Evolutionary conservation across 2,888 invertebrate species (phyloP), one percentile per base, ranked within the genome.

Genomic region (Lochmaea crataegi): DNA sequence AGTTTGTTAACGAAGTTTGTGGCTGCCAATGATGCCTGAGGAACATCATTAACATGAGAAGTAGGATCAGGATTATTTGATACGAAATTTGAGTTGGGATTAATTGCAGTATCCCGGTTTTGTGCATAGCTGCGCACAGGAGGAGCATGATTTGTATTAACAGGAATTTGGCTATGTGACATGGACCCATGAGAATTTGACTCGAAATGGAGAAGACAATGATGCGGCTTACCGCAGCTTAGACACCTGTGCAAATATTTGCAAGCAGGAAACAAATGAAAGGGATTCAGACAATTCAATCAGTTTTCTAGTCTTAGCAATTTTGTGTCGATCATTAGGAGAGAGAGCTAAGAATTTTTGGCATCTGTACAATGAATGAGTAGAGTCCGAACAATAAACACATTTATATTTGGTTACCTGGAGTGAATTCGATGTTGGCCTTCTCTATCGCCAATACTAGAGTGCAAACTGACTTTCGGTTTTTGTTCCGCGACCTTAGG

Each of bases 1-100:
- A 63, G 74, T n/a, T 61, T 38, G 22, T 61, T 61, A 16, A 22
- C 22, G 41, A 2, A 9, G 61, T 5, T 38, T 41, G 42, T 63
- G 32, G 61, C 61, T 16, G 61, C 7, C 42, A 63, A 32, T 16
- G 42, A 16, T 11, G 42, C 14, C 5, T 48, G 61, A 1, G 38
- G 61, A 18, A 58, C 1, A 58, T 58, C 26, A 58, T 58, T 58
- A 22, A 58, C 58, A 58, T 60, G 26, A 6, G 60, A 5, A 12
- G 38, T 60, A 1, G 32, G 12, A 32, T 32, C 26, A 60, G 60
- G 14, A 1, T 60, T n/a, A 60, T n/a, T 60, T 32, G 14, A 1
- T 60, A 12, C 7, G 61, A 2, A 16, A 42, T 63, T 38, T n/a
- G 14, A 11, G 14, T 11, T 12, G n/a, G n/a, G n/a, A n/a, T n/a